Evolutionary conservation across 2,888 invertebrate species (phyloP).

Genomic region (Cheilosia soror): DNA sequence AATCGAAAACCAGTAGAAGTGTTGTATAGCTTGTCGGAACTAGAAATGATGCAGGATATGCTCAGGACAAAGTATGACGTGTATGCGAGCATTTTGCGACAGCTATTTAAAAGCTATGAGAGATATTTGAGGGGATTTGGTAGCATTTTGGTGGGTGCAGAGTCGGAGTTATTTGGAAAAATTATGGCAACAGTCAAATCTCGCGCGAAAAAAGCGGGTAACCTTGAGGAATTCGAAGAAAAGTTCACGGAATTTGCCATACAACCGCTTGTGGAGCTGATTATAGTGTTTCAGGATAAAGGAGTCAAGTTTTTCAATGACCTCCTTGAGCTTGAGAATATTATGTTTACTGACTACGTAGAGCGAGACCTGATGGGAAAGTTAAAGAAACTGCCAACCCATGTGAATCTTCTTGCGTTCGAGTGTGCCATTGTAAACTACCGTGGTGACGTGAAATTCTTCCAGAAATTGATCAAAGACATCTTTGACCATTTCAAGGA

Average conservation of each 20-base stretch:
- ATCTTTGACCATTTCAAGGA: conserved; percentile 57
- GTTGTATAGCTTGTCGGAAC: conserved; percentile 77
- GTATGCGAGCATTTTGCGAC: conserved; percentile 76
- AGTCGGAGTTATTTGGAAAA: conserved; percentile 78
- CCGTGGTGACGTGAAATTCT: conserved; percentile 64
- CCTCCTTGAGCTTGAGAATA: conserved; percentile 78
- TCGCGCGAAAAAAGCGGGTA: conserved; percentile 78
- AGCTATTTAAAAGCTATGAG: conserved; percentile 78
- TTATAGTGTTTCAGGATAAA: conserved; percentile 77
- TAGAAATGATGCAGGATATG: conserved; percentile 80
- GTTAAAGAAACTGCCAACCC: conserved; percentile 74
- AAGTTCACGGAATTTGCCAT: conserved; percentile 76
- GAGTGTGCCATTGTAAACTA: conserved; percentile 79
- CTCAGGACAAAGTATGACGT: conserved; percentile 78
- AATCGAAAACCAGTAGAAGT: conserved; percentile 74
- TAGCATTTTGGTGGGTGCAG: conserved; percentile 64
- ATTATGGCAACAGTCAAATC: conserved; percentile 77
- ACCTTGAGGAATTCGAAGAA: conserved; percentile 65
- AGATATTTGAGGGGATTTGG: conserved; percentile 71
- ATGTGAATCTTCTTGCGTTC: conserved; percentile 78
- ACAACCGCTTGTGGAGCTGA: conserved; percentile 77
- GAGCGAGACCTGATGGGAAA: conserved; percentile 56
- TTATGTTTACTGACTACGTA: conserved; percentile 70
- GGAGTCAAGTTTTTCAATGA: conserved; percentile 79
- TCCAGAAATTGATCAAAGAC: conserved; percentile 48